A percentile compares a stretch with the other conserved stretches of the same genome.
These are phyloP conservation scores for Augochlora pura DNA, from an alignment of 1,140 invertebrate species.

Conservation along the genomic window DNA sequence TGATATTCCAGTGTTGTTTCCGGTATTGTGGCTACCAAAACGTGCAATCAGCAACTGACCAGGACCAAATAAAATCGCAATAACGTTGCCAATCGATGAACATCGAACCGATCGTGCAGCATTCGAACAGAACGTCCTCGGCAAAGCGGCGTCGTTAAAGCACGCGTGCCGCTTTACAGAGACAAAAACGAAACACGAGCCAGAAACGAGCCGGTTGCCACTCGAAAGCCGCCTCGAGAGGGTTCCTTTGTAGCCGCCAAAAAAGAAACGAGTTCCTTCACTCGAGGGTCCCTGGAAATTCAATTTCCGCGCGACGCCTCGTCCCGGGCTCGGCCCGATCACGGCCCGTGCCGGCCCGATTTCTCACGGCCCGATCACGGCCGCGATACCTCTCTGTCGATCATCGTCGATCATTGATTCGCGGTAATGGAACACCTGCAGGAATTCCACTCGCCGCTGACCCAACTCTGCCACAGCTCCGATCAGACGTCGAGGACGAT, in stretches of 20 bases:
- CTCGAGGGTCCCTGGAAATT: not conserved
- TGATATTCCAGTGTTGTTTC: too few relatives aligned
- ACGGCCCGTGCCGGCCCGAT: too few relatives aligned
- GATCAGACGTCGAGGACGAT: not conserved
- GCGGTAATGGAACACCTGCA: not conserved
- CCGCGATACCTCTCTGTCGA: not conserved
- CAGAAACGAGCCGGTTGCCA: too few relatives aligned
- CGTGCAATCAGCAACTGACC: too few relatives aligned
- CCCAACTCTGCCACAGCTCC: not conserved
- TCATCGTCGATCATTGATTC: not conserved
- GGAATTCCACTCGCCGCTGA: not conserved
- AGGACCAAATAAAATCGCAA: not conserved
- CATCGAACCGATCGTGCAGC: not conserved
- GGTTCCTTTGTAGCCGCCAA: slow-evolving; percentile 6
- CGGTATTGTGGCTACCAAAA: too few relatives aligned
- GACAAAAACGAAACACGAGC: not conserved
- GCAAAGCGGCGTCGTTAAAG: slow-evolving; percentile 16
- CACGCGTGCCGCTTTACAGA: not conserved
- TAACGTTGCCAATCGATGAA: slow-evolving; percentile 6
- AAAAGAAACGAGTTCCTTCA: not conserved
- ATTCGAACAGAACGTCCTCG: not conserved
- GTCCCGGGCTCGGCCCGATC: too few relatives aligned
- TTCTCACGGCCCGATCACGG: not conserved
- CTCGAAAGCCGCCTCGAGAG: not conserved
- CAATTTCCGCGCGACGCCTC: not conserved